phyloP scores from a whole-genome alignment of 2,888 invertebrate species.

The Alcis repandata region DNA sequence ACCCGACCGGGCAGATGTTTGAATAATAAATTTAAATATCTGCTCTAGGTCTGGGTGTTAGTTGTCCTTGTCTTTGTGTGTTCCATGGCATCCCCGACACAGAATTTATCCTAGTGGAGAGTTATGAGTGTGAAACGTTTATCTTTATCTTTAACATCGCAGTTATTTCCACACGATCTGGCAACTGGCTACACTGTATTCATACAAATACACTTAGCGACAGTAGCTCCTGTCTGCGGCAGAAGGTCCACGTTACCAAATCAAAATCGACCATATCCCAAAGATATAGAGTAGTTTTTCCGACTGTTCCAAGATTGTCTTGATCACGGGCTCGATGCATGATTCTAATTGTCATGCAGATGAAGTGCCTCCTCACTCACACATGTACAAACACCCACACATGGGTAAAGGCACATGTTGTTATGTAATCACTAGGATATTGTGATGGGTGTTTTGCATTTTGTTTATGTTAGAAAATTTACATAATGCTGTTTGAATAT shows the following conservation, averaged over 20 bases:
- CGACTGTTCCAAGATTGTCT: constrained; percentile 7
- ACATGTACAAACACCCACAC: constrained; percentile 1
- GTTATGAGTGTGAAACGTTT: too few relatives aligned
- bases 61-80: too few relatives aligned
- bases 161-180: background rate
- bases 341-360: constrained; percentile 26
- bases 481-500: too few relatives aligned
- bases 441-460: background rate
- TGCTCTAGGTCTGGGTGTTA: too few relatives aligned
- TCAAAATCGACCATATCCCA: constrained; percentile 8
- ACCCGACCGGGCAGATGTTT: too few relatives aligned
- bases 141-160: too few relatives aligned
- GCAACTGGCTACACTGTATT: background rate
- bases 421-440: background rate
- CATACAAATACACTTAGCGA: background rate
- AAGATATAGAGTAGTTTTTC: constrained; percentile 8
- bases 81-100: too few relatives aligned
- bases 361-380: constrained; percentile 9
- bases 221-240: background rate
- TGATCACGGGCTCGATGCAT: constrained; percentile 30
- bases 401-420: background rate
- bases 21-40: too few relatives aligned
- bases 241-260: background rate
- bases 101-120: too few relatives aligned
- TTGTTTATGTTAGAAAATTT: background rate